phyloP scores from a whole-genome alignment of 2,113 vertebrate genomes.

The Elephantulus edwardii region DNA sequence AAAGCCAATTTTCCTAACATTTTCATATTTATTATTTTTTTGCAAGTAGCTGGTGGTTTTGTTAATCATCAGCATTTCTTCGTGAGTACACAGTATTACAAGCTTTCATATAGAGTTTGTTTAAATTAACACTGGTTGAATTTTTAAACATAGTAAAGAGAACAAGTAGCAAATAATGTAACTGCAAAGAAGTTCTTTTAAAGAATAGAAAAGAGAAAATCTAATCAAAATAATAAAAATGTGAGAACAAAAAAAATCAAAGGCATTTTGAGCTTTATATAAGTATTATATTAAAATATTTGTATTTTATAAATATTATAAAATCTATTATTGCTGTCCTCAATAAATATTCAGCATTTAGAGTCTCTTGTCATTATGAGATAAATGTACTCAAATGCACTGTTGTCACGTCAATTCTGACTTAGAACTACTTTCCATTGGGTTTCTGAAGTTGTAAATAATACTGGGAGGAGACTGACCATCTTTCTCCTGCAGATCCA shows the following conservation, averaged over 20 bases:
- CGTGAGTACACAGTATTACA: not conserved
- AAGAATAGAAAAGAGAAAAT: not conserved
- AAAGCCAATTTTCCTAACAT: not conserved
- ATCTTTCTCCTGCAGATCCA: too few species aligned
- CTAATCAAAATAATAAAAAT: slow-evolving; percentile 19
- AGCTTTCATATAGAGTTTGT: not conserved
- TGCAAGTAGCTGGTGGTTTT: not conserved
- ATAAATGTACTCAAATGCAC: too few species aligned
- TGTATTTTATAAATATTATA: not conserved
- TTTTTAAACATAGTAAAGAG: not conserved
- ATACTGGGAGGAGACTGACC: too few species aligned
- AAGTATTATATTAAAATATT: too few species aligned
- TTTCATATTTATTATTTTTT: not conserved
- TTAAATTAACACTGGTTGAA: not conserved
- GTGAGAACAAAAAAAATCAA: not conserved
- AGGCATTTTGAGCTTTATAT: not conserved
- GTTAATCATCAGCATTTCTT: not conserved
- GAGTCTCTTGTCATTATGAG: too few species aligned
- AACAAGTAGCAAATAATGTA: not conserved
- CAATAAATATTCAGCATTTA: slow-evolving; percentile 1
- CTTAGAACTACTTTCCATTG: too few species aligned
- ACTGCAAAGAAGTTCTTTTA: slow-evolving; percentile 10
- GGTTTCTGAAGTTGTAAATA: too few species aligned
- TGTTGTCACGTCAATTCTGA: too few species aligned
- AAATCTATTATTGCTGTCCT: not conserved